phyloP scores from a whole-genome alignment of 1,140 invertebrate species.

The Dolichoris vasculosae region DNA sequence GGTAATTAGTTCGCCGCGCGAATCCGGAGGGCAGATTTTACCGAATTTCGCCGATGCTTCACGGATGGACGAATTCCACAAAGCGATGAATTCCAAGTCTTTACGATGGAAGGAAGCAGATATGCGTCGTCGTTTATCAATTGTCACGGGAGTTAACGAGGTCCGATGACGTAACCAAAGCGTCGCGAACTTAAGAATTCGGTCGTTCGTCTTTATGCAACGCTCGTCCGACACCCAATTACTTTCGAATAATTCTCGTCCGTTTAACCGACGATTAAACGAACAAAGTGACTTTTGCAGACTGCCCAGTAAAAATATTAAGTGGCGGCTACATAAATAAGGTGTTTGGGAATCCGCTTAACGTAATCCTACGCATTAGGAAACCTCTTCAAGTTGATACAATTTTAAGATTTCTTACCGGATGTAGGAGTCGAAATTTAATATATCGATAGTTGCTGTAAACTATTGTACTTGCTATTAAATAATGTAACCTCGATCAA shows the following conservation, averaged over 20 bases:
- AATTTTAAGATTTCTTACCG: background rate
- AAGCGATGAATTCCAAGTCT: too few relatives aligned
- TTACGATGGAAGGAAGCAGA: too few relatives aligned
- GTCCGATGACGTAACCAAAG: background rate
- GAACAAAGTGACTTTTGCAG: background rate
- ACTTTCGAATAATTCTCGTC: background rate
- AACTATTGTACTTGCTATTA: too few relatives aligned
- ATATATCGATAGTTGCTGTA: too few relatives aligned
- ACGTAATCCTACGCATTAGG: background rate
- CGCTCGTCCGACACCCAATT: too few relatives aligned
- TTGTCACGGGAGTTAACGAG: background rate
- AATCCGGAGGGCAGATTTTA: background rate
- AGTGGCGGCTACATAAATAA: background rate
- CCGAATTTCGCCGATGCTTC: background rate
- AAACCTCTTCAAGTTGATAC: too few relatives aligned
- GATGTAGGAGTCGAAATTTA: too few relatives aligned
- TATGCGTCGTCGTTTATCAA: background rate
- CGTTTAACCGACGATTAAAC: background rate
- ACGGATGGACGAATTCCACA: too few relatives aligned
- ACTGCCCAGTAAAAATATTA: background rate
- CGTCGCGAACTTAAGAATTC: background rate
- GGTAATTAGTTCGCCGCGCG: background rate
- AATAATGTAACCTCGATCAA: too few relatives aligned
- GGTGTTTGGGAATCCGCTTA: background rate
- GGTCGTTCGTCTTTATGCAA: background rate